These are phyloP conservation scores for Adela reaumurella DNA, from an alignment of 2,888 invertebrate genomes.

Conservation along the genomic window DNA sequence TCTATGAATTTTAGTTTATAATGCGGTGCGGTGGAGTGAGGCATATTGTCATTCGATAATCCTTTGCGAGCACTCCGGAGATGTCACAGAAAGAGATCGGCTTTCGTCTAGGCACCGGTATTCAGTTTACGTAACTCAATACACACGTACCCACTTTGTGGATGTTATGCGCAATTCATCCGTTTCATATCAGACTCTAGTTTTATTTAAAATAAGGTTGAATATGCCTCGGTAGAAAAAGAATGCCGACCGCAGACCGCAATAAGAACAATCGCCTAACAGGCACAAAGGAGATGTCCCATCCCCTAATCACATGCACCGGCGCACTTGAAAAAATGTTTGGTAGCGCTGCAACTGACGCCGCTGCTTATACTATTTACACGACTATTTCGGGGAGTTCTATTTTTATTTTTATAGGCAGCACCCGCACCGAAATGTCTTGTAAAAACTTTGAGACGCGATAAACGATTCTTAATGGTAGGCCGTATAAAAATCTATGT, in stretches of 20 bases:
- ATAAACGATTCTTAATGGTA: not conserved
- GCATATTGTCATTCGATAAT: conserved; percentile 52
- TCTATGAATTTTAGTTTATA: conserved; percentile 25
- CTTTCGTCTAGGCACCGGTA: conserved; percentile 49
- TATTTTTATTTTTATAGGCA: conserved; percentile 35
- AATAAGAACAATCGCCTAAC: conserved; percentile 31
- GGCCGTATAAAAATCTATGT: not conserved
- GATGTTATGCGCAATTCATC: too few relatives aligned
- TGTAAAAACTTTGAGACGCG: conserved; percentile 21
- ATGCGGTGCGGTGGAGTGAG: conserved; percentile 14
- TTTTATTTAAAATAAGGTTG: too few relatives aligned
- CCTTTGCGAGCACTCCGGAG: conserved; percentile 46
- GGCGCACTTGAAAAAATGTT: conserved; percentile 48
- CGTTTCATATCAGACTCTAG: too few relatives aligned
- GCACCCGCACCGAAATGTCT: conserved; percentile 28
- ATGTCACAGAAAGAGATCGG: conserved; percentile 52
- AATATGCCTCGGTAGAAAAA: not conserved
- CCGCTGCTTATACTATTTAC: conserved; percentile 30
- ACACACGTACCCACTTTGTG: conserved; percentile 17
- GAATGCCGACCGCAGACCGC: conserved; percentile 33
- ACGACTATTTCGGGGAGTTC: conserved; percentile 32
- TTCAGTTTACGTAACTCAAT: conserved; percentile 53
- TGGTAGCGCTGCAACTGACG: conserved; percentile 26
- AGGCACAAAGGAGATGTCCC: conserved; percentile 44
- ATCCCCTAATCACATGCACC: conserved; percentile 56